phyloP scores from a whole-genome alignment of 1,140 invertebrate species.

The Bradynema listronoti region DNA sequence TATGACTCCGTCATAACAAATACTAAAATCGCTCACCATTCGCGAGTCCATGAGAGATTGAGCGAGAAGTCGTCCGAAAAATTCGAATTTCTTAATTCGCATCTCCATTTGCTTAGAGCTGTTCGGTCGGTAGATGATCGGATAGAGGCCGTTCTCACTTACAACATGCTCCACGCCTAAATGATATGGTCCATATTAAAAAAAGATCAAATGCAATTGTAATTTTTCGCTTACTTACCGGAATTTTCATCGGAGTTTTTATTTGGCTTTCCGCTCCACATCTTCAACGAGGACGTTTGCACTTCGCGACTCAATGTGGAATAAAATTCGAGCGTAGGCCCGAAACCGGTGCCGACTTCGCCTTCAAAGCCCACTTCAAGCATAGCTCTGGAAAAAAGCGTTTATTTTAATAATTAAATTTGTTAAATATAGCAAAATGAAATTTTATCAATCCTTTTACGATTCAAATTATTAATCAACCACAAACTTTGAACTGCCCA shows the following conservation, averaged over 20 bases:
- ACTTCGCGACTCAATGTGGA: slow-evolving; percentile 83
- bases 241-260: slow-evolving; percentile 49
- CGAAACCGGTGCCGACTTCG: slow-evolving; percentile 86
- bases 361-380: slow-evolving; percentile 53
- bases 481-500: slow-evolving; percentile 32
- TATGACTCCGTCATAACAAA: too few species aligned
- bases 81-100: slow-evolving; percentile 70
- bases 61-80: slow-evolving; percentile 96
- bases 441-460: neutral
- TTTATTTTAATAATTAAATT: neutral
- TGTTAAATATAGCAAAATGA: neutral
- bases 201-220: neutral
- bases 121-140: slow-evolving; percentile 12
- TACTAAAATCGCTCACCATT: too few species aligned
- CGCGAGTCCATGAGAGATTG: slow-evolving; percentile 97
- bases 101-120: slow-evolving; percentile 25
- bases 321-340: slow-evolving; percentile 98
- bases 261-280: slow-evolving; percentile 71
- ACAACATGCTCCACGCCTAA: slow-evolving; percentile 42
- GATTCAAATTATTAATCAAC: neutral
- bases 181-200: neutral
- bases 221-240: slow-evolving; percentile 41
- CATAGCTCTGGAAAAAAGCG: slow-evolving; percentile 28
- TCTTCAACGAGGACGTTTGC: slow-evolving; percentile 79
- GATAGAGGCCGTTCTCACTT: slow-evolving; percentile 45